Percentiles rank a stretch among this genome's conserved stretches.
phyloP scores from a whole-genome alignment of 1,140 invertebrate genomes.

The Phenacoccus solenopsis region DNA sequence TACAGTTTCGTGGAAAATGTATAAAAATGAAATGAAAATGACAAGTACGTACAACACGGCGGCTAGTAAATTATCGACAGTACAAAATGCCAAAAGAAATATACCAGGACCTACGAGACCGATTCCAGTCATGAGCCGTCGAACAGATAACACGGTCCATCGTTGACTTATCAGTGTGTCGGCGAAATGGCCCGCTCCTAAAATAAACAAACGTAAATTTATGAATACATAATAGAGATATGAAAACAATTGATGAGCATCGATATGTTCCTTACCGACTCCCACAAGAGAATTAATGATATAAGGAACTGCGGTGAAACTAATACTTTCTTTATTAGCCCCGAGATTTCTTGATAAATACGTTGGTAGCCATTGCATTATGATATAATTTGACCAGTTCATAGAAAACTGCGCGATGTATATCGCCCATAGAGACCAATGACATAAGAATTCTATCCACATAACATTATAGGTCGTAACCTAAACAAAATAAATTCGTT shows the following conservation, averaged over 20 bases:
- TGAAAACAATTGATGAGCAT: neutral
- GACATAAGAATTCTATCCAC: slow-evolving; percentile 54
- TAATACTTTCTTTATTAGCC: slow-evolving; percentile 56
- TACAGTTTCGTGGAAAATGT: neutral
- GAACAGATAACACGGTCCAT: slow-evolving; percentile 58
- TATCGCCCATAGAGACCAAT: slow-evolving; percentile 63
- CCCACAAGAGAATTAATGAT: slow-evolving; percentile 61
- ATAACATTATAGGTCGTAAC: slow-evolving; percentile 41
- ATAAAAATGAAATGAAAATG: neutral
- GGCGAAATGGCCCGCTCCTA: slow-evolving; percentile 58
- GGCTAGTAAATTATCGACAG: slow-evolving; percentile 53
- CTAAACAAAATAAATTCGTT: slow-evolving; percentile 30
- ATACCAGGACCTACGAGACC: slow-evolving; percentile 61
- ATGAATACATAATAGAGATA: neutral
- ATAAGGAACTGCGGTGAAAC: slow-evolving; percentile 64
- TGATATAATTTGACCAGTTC: slow-evolving; percentile 75
- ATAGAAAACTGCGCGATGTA: slow-evolving; percentile 71
- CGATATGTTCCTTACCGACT: slow-evolving; percentile 48
- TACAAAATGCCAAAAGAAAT: slow-evolving; percentile 58
- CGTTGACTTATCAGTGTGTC: slow-evolving; percentile 49
- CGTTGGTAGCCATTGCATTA: slow-evolving; percentile 73
- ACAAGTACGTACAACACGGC: slow-evolving; percentile 52
- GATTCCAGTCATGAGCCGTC: slow-evolving; percentile 60
- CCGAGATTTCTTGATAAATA: slow-evolving; percentile 54
- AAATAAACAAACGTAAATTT: slow-evolving; percentile 23